Evolutionary conservation across 2,888 invertebrate species (phyloP).

Genomic region (Pammene fasciana): DNA sequence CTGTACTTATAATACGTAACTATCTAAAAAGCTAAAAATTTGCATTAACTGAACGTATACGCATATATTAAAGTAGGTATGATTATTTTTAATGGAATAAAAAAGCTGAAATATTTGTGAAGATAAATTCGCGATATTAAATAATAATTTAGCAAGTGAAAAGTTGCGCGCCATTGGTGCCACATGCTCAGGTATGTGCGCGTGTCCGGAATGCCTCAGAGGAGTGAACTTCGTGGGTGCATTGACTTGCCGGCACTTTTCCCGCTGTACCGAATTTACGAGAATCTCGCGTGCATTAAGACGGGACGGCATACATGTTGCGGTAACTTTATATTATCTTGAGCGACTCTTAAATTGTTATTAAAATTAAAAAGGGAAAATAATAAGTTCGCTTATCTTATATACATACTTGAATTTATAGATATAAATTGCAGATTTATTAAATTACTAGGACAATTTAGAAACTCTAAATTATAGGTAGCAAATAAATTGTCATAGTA

Average conservation of each 20-base stretch:
- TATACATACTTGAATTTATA: neutral
- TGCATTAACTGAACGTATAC: no score
- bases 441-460: no score
- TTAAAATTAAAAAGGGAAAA: neutral
- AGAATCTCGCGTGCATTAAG: conserved; percentile 46
- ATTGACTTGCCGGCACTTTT: conserved; percentile 63
- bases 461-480: no score
- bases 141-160: conserved; percentile 24
- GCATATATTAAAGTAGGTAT: no score
- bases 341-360: neutral
- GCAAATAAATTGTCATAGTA: no score
- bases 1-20: no score
- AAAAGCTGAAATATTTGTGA: neutral
- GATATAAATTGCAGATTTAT: no score
- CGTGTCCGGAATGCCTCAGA: conserved; percentile 61
- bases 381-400: neutral
- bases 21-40: no score
- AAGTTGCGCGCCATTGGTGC: conserved; percentile 45
- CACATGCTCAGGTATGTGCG: conserved; percentile 63
- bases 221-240: conserved; percentile 72
- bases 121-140: neutral
- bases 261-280: conserved; percentile 57
- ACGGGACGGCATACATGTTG: conserved; percentile 16
- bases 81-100: no score
- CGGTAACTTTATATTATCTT: neutral